Evolutionary conservation across 2,113 vertebrate genomes (phyloP), one percentile per base, ranked within the genome.

Genomic region (Junco hyemalis): DNA sequence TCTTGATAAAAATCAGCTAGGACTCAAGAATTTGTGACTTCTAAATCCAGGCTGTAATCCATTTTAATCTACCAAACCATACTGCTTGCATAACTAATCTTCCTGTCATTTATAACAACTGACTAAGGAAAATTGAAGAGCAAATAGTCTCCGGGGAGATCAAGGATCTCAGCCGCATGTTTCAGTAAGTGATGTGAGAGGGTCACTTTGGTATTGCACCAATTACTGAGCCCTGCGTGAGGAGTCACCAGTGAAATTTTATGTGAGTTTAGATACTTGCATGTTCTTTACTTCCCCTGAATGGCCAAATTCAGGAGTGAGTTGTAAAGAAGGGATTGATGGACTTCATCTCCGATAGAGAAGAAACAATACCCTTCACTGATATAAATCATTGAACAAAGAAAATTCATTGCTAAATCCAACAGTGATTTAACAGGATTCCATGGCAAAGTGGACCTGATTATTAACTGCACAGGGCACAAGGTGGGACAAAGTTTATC

Each of bases 11-110:
- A 77, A 17, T 77, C n/a, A 50, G 25, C 24, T 57, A 64, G 9
- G 69, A 54, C 28, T 76, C 57, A 86, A 63, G 16, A 65, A 8
- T 66, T 70, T 79, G 19, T 72, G 36, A 53, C 11, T 90, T 70
- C 15, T 93, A 91, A 80, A 82, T 87, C 66, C 25, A 79, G 31
- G 18, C 20, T 92, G 38, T 77, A 88, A 93, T 60, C 35, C 36
- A 60, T 40, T 91, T 89, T 92, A 95, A 73, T 64, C 74, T 91
- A 54, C 14, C 61, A 77, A 36, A 51, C 51, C 14, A 28, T 40
- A 33, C 11, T 54, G 17, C 23, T 64, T 83, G 64, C 40, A 70
- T 85, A 88, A 57, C 33, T 73, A 87, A 90, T 24, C 11, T 81
- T 79, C 19, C 36, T 87, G 42, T 38, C 42, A 77, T 78, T 73